Evolutionary conservation across 1,140 invertebrate species (phyloP).

Genomic region (Drosophila cardini): DNA sequence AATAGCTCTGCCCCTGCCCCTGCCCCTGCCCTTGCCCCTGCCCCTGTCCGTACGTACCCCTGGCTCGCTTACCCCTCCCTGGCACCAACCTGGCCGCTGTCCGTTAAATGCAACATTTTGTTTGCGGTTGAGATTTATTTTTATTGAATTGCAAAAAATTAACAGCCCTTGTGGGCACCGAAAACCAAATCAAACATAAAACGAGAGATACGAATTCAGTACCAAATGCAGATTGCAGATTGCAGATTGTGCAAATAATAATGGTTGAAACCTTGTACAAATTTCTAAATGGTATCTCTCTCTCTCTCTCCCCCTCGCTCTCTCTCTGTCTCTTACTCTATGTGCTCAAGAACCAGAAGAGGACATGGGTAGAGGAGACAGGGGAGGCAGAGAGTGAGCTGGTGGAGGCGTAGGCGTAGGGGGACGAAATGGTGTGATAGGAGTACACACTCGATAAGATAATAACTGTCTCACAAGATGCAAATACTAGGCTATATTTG

Average conservation of each 20-base stretch:
- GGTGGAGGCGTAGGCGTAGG: background rate
- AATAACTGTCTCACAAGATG: slow-evolving; percentile 13
- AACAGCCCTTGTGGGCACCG: slow-evolving; percentile 24
- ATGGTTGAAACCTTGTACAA: slow-evolving; percentile 29
- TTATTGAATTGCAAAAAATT: slow-evolving; percentile 73
- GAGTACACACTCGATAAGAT: slow-evolving; percentile 35
- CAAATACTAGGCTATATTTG: slow-evolving; percentile 13
- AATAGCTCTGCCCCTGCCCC: slow-evolving; percentile 26
- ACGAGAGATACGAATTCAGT: background rate
- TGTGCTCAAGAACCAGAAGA: slow-evolving; percentile 11
- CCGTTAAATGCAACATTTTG: slow-evolving; percentile 57
- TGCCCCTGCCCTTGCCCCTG: slow-evolving; percentile 1
- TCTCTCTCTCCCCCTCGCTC: background rate
- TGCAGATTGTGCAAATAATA: slow-evolving; percentile 53
- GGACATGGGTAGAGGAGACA: background rate
- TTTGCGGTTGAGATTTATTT: slow-evolving; percentile 80
- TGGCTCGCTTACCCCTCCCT: background rate
- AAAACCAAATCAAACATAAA: background rate
- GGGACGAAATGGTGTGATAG: background rate
- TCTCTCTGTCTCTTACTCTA: slow-evolving; percentile 7
- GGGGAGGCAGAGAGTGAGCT: background rate
- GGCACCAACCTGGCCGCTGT: slow-evolving; percentile 49
- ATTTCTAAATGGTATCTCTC: slow-evolving; percentile 22
- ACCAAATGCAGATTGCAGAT: slow-evolving; percentile 14
- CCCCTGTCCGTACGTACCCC: background rate